Conservation (phyloP, 2,797 vertebrate genomes). For the Saguinus oedipus region DNA sequence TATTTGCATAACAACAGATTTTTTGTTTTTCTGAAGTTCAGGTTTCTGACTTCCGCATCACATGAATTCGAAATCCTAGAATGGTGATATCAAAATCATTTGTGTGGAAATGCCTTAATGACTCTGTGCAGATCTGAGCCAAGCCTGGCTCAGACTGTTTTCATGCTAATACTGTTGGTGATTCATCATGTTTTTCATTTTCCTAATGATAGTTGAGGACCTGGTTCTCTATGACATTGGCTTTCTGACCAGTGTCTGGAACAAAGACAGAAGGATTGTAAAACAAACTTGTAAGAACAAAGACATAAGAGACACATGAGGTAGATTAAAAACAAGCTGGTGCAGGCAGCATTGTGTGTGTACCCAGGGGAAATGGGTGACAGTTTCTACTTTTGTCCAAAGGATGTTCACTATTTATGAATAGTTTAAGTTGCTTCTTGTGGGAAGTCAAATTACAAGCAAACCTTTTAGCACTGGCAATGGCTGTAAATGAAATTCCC, state of each 20-base stretch:
- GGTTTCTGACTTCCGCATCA: slow-evolving; percentile 5
- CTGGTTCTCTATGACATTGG: not conserved
- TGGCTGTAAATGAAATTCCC: not conserved
- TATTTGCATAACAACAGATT: slow-evolving; percentile 66
- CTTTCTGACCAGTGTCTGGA: not conserved
- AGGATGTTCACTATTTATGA: not conserved
- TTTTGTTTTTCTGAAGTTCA: slow-evolving; percentile 57
- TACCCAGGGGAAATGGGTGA: not conserved
- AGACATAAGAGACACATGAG: not conserved
- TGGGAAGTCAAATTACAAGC: not conserved
- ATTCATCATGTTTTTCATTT: not conserved
- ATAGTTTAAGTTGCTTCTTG: not conserved
- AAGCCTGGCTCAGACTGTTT: slow-evolving; percentile 19
- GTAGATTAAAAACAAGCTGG: not conserved
- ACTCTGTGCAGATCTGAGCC: not conserved
- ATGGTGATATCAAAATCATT: not conserved
- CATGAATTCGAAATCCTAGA: slow-evolving; percentile 7
- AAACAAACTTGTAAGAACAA: not conserved
- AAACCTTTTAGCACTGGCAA: not conserved
- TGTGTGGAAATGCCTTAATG: not conserved
- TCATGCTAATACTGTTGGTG: slow-evolving; percentile 2
- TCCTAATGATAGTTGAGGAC: not conserved
- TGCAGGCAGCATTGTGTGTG: not conserved
- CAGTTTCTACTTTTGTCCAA: not conserved
- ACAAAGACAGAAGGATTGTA: not conserved